phyloP scores from a whole-genome alignment of 2,797 vertebrate genomes.

The Stomatorhinus walkeri region DNA sequence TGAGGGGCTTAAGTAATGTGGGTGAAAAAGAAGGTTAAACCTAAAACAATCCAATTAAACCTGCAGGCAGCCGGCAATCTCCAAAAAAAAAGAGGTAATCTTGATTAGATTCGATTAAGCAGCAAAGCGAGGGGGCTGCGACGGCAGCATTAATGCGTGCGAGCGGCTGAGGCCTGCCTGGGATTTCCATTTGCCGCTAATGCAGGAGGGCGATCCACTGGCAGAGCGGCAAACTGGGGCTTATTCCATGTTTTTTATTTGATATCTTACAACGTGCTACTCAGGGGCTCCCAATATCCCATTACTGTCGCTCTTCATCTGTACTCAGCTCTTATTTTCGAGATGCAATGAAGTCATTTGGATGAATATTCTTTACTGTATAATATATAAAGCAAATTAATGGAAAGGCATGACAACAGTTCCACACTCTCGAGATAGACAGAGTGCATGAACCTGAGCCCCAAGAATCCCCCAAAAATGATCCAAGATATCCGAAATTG shows the following conservation, averaged over 20 bases:
- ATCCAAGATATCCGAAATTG: neutral
- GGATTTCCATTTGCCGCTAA: neutral
- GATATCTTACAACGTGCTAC: neutral
- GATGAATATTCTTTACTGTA: neutral
- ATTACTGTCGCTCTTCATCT: slow-evolving; percentile 1
- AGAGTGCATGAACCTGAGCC: neutral
- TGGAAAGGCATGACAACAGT: neutral
- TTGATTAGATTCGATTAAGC: slow-evolving; percentile 15
- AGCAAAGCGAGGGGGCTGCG: neutral
- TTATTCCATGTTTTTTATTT: neutral
- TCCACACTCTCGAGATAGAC: neutral
- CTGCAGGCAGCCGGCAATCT: neutral
- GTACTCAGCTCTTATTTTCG: neutral
- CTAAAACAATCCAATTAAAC: slow-evolving; percentile 18
- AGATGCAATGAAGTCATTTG: slow-evolving; percentile 4
- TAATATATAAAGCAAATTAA: slow-evolving; percentile 5
- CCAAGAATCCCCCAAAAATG: neutral
- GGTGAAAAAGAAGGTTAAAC: neutral
- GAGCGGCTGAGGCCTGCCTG: neutral
- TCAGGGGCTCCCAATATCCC: neutral
- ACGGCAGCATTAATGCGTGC: neutral
- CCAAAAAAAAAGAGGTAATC: slow-evolving; percentile 1
- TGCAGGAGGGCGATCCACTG: neutral
- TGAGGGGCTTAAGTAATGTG: neutral
- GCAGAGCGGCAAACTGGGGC: neutral